A percentile compares a stretch with the other conserved stretches of the same genome.
Conservation (phyloP, 2,888 invertebrate species). For the Baccha elongata region DNA sequence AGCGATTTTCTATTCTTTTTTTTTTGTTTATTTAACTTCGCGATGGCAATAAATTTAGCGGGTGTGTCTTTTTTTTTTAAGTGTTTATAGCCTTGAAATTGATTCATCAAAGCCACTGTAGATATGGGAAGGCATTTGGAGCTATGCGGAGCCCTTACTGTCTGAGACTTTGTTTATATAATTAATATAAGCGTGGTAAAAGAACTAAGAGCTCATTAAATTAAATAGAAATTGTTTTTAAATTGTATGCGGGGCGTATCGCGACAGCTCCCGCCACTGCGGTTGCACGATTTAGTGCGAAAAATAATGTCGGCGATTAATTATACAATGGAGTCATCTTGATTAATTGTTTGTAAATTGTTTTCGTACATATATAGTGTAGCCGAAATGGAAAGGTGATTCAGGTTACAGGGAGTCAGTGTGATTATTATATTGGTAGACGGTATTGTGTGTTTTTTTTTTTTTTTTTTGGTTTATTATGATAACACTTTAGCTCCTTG, state of each 20-base stretch:
- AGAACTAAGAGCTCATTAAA: constrained; percentile 68
- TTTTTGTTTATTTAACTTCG: constrained; percentile 12
- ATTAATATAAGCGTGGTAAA: constrained; percentile 49
- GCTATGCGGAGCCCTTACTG: neutral
- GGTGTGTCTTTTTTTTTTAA: constrained; percentile 34
- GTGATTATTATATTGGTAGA: constrained; percentile 16
- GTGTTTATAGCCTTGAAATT: constrained; percentile 67
- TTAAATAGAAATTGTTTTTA: constrained; percentile 72
- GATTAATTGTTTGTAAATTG: constrained; percentile 68
- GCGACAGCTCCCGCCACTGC: constrained; percentile 22
- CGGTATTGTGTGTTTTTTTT: neutral
- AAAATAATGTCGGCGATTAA: constrained; percentile 69
- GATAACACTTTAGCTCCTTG: constrained; percentile 5
- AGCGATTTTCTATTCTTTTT: constrained; percentile 19
- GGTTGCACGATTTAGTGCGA: constrained; percentile 64
- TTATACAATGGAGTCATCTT: constrained; percentile 63
- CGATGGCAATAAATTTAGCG: constrained; percentile 45
- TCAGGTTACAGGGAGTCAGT: neutral
- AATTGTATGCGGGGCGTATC: constrained; percentile 29
- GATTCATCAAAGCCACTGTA: constrained; percentile 59
- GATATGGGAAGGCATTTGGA: constrained; percentile 20
- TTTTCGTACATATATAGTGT: constrained; percentile 37
- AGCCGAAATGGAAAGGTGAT: neutral
- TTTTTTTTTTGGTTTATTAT: neutral
- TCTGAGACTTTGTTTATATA: constrained; percentile 32